Evolutionary conservation across 2,797 vertebrate species (phyloP).

Genomic region (Epinephelus coioides): DNA sequence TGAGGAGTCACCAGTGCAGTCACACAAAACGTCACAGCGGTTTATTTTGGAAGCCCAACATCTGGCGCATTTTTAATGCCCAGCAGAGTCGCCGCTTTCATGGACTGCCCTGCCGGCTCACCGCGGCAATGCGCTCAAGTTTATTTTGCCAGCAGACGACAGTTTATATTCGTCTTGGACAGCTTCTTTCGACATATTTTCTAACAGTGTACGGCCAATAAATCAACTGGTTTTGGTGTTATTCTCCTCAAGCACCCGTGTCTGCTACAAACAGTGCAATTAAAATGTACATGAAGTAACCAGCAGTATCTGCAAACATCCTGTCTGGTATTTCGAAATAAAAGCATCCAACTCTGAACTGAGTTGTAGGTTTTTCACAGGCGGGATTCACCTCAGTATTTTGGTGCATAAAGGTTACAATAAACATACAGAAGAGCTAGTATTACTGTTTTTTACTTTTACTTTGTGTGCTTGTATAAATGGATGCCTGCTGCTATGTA

Average conservation of each 20-base stretch:
- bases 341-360: not conserved
- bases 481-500: no score
- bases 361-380: not conserved
- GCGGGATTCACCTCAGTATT: not conserved
- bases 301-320: not conserved
- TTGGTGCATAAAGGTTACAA: not conserved
- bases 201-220: not conserved
- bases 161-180: not conserved
- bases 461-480: no score
- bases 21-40: not conserved
- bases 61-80: not conserved
- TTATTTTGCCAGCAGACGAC: not conserved
- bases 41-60: constrained; percentile 15
- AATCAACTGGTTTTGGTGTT: not conserved
- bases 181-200: not conserved
- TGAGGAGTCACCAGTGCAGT: rapidly evolving
- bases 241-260: not conserved
- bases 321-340: constrained; percentile 33
- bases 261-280: not conserved
- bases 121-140: not conserved
- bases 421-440: no score
- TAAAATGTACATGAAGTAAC: not conserved
- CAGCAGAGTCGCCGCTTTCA: not conserved
- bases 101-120: not conserved
- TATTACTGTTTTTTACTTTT: no score